Base-by-base conservation (phyloP, 2,797 vertebrate species). In the Micropoecilia bifurca region DNA sequence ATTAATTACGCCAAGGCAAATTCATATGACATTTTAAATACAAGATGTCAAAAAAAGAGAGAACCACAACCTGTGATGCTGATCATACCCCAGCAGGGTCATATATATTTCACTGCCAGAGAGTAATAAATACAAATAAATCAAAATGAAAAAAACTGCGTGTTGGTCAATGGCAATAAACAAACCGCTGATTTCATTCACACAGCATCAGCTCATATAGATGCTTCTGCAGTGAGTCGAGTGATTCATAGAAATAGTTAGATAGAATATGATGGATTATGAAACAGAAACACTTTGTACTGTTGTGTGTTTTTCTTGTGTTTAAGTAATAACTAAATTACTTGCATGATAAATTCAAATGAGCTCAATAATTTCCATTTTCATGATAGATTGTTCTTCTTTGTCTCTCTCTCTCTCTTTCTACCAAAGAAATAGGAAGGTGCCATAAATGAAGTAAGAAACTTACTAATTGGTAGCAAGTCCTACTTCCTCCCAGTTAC, bases 121-220 rank as follows among this genome's bases (percentile, higher is more conserved):
- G 84, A 72, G 28, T 74, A 80, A 16, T 85, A 76, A 91, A 85
- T 82, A 71, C 20, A 39, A 41, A 53, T 25, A 53, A 53, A 25
- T 53, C 22, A 25, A 53, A 53, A 25, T 53, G 50, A 9, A 25
- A 66, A 12, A 12, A 33, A 36, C 10, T 76, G 82, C 76, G 77
- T 89, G 81, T 88, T 92, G 83, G 85, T 88, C 48, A 48, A 80
- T 77, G 84, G 72, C n/a, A 63, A 89, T 85, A 78, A 84, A 92
- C 89, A 79, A 88, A 75, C 36, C 22, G 46, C 84, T 76, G 80
- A 85, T 76, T 90, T 81, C 81, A 87, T 83, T 81, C 80, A 61
- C 71, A 71, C 10, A 45, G 80, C 72, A 22, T 25, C 63, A 53
- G 84, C 84, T 76, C 78, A 47, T 43, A 77, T 30, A 78, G 79